Percentiles rank a stretch among this genome's conserved stretches.
Conservation (phyloP, 2,113 vertebrate genomes). For the Progne subis region DNA sequence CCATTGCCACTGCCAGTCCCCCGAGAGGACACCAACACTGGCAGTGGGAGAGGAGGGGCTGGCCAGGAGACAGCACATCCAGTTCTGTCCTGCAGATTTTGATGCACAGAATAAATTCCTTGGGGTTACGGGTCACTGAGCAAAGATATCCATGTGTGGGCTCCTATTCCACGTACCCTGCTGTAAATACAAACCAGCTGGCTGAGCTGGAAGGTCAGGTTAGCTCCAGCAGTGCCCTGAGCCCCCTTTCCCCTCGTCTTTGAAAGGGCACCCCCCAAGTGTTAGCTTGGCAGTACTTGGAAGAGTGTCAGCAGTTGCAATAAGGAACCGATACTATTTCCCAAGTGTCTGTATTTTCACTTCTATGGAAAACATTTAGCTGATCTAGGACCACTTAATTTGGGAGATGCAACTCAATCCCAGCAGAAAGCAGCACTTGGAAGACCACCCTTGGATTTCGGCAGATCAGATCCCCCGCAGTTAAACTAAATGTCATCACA, state of each 20-base stretch:
- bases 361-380: background rate
- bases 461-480: background rate
- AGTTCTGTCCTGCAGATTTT: background rate
- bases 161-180: background rate
- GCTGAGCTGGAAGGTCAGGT: background rate
- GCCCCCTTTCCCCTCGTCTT: accelerated
- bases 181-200: background rate
- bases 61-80: background rate
- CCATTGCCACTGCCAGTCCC: background rate
- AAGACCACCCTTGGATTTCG: background rate
- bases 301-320: background rate
- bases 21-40: background rate
- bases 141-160: background rate
- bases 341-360: background rate
- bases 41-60: background rate
- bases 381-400: background rate
- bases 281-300: background rate
- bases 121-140: background rate
- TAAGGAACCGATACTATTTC: background rate
- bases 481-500: constrained; percentile 23
- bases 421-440: background rate
- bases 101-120: background rate
- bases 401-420: background rate
- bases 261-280: background rate
- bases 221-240: background rate